Base-by-base conservation (phyloP, 2,113 vertebrate genomes). In the Girardinichthys multiradiatus region DNA sequence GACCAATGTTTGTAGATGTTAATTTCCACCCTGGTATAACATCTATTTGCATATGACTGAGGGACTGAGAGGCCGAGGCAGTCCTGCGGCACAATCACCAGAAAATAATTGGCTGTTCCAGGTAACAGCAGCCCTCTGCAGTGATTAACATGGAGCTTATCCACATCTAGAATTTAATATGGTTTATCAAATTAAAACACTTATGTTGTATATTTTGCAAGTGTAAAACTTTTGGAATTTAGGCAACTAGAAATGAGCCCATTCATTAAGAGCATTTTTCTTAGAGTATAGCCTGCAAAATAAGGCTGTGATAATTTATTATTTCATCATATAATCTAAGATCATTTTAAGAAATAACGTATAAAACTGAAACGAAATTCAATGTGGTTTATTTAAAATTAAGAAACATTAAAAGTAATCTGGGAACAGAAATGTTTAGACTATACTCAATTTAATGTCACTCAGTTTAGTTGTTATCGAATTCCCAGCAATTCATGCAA, bases 1-100 rank as follows among this genome's bases (percentile, higher is more conserved):
- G 89, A 86, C 94, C 94, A 94, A 89, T 97, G 96, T 97, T 97
- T 97, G 96, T 94, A 96, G 94, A 97, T 97, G 96, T 96, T 97
- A 96, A 97, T 97, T 95, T 95, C 86, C 92, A 93, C 93, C 93
- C 95, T 95, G 93, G 94, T 87, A 61, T 77, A 94, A 93, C 90
- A 92, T 62, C 86, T 90, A 97, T 97, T 97, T 96, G 95, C 96
- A 97, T 97, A 94, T 93, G 95, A 96, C 92, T 95, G 95, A 93
- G 92, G 92, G 88, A 94, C 93, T 85, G 92, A 94, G 91, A 94
- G 89, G 94, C 89, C 92, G 90, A 88, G 91, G 64, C 39, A 58
- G 74, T 42, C 66, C 86, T 35, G 77, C 74, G 13, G 72, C 60
- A 57, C 2, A 70, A 30, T 59, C 76, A n/a, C 76, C 9, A 45